phyloP scores from a whole-genome alignment of 2,888 invertebrate genomes.

The Smittia aterrima region DNA sequence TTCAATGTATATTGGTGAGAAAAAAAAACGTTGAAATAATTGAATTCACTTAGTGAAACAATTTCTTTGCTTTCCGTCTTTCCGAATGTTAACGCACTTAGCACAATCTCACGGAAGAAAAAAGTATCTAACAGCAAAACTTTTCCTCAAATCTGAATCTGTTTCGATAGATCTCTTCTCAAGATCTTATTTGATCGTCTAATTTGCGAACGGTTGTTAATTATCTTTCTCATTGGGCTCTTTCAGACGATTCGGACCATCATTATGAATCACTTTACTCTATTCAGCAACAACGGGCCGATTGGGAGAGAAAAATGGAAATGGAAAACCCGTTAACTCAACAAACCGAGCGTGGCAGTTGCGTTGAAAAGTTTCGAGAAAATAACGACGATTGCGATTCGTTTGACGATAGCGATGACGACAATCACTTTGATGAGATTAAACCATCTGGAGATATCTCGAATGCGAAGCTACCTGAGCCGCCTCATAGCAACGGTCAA shows the following conservation, averaged over 20 bases:
- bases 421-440: constrained; percentile 56
- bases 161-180: background rate
- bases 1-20: constrained; percentile 45
- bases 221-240: constrained; percentile 34
- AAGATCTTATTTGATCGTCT: constrained; percentile 12
- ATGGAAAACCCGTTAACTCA: constrained; percentile 32
- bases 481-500: constrained; percentile 58
- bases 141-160: constrained; percentile 7
- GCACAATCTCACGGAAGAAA: background rate
- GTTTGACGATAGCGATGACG: constrained; percentile 69
- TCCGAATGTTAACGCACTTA: background rate
- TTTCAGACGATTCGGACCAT: constrained; percentile 66
- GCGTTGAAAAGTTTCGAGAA: constrained; percentile 45
- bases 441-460: constrained; percentile 53
- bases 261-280: constrained; percentile 65
- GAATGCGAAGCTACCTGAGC: constrained; percentile 60
- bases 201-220: constrained; percentile 41
- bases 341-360: constrained; percentile 13
- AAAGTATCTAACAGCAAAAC: constrained; percentile 11
- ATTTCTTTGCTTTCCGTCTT: background rate
- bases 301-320: constrained; percentile 14
- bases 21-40: constrained; percentile 2
- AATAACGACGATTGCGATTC: constrained; percentile 67
- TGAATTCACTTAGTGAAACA: background rate
- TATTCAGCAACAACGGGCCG: constrained; percentile 36